phyloP scores from a whole-genome alignment of 2,113 vertebrate genomes.

The Emydocephalus ijimae region DNA sequence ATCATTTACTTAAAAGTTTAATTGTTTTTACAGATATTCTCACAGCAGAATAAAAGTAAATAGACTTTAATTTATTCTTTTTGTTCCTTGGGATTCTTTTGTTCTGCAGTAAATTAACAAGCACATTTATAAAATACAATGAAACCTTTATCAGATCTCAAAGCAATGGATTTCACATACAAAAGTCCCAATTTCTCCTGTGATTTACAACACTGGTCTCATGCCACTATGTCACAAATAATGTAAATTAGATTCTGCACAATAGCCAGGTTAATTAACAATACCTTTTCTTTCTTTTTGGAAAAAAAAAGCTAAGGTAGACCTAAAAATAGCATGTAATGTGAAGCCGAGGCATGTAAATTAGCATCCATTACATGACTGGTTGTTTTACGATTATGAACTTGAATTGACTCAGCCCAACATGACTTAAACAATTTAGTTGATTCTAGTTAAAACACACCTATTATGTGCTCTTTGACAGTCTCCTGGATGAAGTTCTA shows the following conservation, averaged over 20 bases:
- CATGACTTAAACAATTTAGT: not conserved
- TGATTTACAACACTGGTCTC: not conserved
- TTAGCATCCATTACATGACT: not conserved
- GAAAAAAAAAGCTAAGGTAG: not conserved
- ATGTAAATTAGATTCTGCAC: conserved; percentile 38
- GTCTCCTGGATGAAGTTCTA: not conserved
- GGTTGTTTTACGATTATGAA: not conserved
- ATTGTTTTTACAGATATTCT: conserved; percentile 50
- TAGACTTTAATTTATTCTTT: conserved; percentile 54
- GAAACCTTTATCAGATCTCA: not conserved
- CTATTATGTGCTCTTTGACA: not conserved
- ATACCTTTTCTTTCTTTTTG: not conserved
- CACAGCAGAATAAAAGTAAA: conserved; percentile 52
- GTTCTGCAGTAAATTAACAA: conserved; percentile 59
- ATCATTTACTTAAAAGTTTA: conserved; percentile 56
- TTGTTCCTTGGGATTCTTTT: conserved; percentile 54
- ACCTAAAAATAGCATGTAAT: not conserved
- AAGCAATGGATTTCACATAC: not conserved
- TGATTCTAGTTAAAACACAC: not conserved
- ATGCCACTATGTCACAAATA: not conserved
- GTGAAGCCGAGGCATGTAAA: too few species aligned
- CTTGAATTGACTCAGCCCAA: not conserved
- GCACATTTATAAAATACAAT: conserved; percentile 45
- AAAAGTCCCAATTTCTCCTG: not conserved
- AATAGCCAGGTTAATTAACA: conserved; percentile 2